Evolutionary conservation across 1,140 invertebrate species (phyloP), one percentile per base, ranked within the genome.

Genomic region (Drosophila mauritiana): DNA sequence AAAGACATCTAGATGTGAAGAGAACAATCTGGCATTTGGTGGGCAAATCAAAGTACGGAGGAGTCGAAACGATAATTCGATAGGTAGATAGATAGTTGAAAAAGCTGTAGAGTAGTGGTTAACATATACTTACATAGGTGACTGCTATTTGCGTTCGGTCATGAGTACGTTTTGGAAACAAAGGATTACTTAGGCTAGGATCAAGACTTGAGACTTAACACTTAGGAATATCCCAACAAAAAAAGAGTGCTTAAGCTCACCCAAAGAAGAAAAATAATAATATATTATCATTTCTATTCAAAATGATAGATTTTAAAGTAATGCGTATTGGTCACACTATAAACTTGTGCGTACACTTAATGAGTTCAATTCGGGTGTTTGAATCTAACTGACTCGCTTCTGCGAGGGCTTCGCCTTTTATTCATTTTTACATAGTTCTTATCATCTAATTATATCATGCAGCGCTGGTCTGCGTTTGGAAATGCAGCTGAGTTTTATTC

Each of bases 101-200:
- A 27, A 55, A 25, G 52, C 52, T 31, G 51, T n/a, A 13, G 51
- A 34, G 20, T 40, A 46, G 13, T 56, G 52, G 36, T 11, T 43
- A 48, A 34, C 3, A 49, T 69, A 70, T 70, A 70, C 68, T 70
- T 70, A 70, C 68, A 69, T 70, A 70, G 64, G 49, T 70, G 51
- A 22, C 12, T 13, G 39, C 11, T 15, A 39, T 43, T 27, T 39
- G 15, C 27, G 17, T 27, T 46, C 42, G 43, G 13, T 27, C 58
- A 37, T 63, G 48, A 52, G 48, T 22, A 51, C 17, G 45, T n/a
- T 62, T 52, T 46, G 40, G 48, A 43, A 45, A 46, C 64, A 15
- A 67, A 34, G 45, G 63, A 48, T 55, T 40, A 34, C 51, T 70
- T 69, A 69, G 34, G 12, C 42, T 56, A 36, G 20, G n/a, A 6